Conservation (phyloP, 2,797 vertebrate species). For the Etheostoma perlongum region DNA sequence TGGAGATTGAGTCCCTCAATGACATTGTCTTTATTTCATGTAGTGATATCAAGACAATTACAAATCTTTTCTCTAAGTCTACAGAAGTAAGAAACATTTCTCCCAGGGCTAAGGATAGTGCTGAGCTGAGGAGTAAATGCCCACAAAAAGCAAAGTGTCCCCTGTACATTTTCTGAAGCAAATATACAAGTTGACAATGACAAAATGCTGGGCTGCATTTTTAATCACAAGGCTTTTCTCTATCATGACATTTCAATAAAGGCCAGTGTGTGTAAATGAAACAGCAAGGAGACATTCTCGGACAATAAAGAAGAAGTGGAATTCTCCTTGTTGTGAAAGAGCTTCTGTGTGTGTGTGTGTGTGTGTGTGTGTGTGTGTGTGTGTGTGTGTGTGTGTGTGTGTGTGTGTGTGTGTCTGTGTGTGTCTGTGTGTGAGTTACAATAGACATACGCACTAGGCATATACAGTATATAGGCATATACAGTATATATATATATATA, state of each 20-base stretch:
- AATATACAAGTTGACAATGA: slow-evolving; percentile 58
- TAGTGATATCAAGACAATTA: slow-evolving; percentile 8
- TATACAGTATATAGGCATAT: too few relatives aligned
- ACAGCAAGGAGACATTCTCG: slow-evolving; percentile 39
- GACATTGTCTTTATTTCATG: not conserved
- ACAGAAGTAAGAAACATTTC: not conserved
- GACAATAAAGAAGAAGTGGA: slow-evolving; percentile 50
- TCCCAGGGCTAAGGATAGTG: not conserved
- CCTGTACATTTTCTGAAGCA: slow-evolving; percentile 29
- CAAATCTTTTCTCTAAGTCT: slow-evolving; percentile 1
- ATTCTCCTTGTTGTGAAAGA: slow-evolving; percentile 18
- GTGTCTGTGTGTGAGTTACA: too few relatives aligned
- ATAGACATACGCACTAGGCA: too few relatives aligned
- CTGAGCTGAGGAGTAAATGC: slow-evolving; percentile 6
- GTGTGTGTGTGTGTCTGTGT: not conserved
- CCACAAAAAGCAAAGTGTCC: slow-evolving; percentile 1
- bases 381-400: slow-evolving; percentile 10
- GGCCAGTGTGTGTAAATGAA: slow-evolving; percentile 57
- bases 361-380: slow-evolving; percentile 17
- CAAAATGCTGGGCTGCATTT: slow-evolving; percentile 55
- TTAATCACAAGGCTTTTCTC: slow-evolving; percentile 58
- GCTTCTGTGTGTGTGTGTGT: slow-evolving; percentile 10
- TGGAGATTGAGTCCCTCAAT: not conserved
- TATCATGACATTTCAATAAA: slow-evolving; percentile 62
- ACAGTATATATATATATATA: too few relatives aligned